Evolutionary conservation across 2,797 vertebrate species (phyloP), one percentile per base, ranked within the genome.

Genomic region (Enteromius treurensis): DNA sequence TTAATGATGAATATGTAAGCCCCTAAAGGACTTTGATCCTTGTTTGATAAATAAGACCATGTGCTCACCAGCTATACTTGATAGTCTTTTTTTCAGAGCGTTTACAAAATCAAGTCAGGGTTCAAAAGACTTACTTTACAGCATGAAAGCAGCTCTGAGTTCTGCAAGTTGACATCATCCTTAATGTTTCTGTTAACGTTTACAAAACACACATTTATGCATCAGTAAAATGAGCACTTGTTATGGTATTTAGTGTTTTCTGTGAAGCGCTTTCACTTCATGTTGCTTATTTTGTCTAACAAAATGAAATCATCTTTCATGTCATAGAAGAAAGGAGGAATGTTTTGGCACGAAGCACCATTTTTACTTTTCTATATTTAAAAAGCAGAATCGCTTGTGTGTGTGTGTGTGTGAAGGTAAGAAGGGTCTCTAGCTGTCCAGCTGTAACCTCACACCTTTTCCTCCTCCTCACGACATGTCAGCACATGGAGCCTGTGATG

Each of bases 21-120:
- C 85, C 17, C 85, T 13, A 73, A 32, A 85, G 86, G 86, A 86
- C 92, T 94, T 93, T 93, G 91, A 93, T 92, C 89, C 23, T 45
- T 76, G 88, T 82, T 70, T 85, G 64, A 53, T 75, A 79, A 85
- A 86, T 80, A 83, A 81, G 42, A 79, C 29, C 75, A 73, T 55
- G 67, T 83, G 45, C 49, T 92, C 88, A 90, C 89, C 90, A 90
- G 81, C 17, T 58, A 32, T 23, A 42, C 42, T 21, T 34, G 77
- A 8, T 29, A 34, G 62, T 74, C 67, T n/a, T 69, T 81, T 70
- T 62, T 77, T 62, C 23, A 51, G 17, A 23, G 6, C 23, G 1
- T 53, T 26, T 51, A 73, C 10, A 69, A 80, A 73, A 19, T 32
- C 26, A 26, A 14, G 4, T 64, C 29, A 23, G n/a, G 45, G 34